Percentiles rank a stretch among this genome's conserved stretches.
Evolutionary conservation across 2,113 vertebrate genomes (phyloP).

Genomic region (Leptobrachium ailaonicum): DNA sequence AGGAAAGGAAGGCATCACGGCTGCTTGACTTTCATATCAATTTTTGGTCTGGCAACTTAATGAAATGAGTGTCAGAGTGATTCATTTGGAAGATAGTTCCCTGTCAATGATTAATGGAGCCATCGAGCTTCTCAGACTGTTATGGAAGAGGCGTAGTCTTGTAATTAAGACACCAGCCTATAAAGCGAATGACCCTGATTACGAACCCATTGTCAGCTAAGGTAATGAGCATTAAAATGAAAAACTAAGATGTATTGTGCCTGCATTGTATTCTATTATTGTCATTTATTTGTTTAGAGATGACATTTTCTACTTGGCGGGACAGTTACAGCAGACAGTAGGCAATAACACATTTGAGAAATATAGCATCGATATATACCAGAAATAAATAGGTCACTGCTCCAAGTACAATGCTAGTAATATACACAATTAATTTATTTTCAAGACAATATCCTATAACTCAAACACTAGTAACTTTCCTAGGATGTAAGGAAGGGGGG

Average conservation of each 20-base stretch:
- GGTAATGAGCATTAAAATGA: constrained; percentile 42
- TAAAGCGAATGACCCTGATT: constrained; percentile 41
- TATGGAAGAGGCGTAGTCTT: constrained; percentile 45
- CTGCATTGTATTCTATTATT: constrained; percentile 16
- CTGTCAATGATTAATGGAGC: constrained; percentile 49
- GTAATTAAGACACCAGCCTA: constrained; percentile 46
- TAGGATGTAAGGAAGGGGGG: too few relatives aligned
- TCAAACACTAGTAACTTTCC: too few relatives aligned
- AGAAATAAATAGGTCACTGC: not conserved
- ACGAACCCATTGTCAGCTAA: constrained; percentile 38
- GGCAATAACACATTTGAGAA: not conserved
- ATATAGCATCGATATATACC: constrained; percentile 9
- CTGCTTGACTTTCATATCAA: constrained; percentile 31
- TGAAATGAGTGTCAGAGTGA: constrained; percentile 48
- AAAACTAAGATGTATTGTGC: constrained; percentile 9
- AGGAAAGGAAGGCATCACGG: not conserved
- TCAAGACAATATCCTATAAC: too few relatives aligned
- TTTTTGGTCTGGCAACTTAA: constrained; percentile 46
- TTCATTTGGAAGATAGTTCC: constrained; percentile 41
- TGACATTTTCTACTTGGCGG: constrained; percentile 17
- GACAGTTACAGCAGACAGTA: constrained; percentile 5
- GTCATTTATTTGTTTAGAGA: constrained; percentile 34
- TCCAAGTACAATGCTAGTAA: not conserved
- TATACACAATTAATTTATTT: not conserved
- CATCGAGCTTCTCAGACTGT: constrained; percentile 37